Base-by-base conservation (phyloP, 2,113 vertebrate species). In the Azemiops feae region DNA sequence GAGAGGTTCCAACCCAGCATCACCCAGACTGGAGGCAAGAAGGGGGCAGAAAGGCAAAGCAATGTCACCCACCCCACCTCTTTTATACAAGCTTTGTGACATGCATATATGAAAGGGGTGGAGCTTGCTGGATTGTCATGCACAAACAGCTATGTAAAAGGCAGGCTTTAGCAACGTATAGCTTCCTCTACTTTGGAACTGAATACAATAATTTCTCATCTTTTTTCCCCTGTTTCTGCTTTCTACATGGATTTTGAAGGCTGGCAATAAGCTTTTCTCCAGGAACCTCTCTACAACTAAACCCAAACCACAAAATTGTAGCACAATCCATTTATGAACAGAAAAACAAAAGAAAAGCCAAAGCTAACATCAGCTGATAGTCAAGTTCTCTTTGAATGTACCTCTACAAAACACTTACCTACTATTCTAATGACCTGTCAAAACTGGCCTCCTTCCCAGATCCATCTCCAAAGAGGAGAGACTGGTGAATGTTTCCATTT, bases 211-310 rank as follows among this genome's bases (percentile, higher is more conserved):
- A 97, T 97, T 97, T 96, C 96, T 97, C 94, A 89, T 96, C 95
- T 96, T 95, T 97, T 97, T 97, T 7, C 97, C 95, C 89, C 95
- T 96, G 87, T 94, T 96, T 97, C 95, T 97, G 97, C 94, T 97
- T 96, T 97, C 97, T 97, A 97, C 95, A 97, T 96, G 96, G 96
- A 97, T 97, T 22, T 58, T 97, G 97, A 96, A 97, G 96, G 96
- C 94, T 97, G 97, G 96, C 96, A 95, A 93, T 95, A 93, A 93
- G 97, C 97, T 97, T 97, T 96, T 97, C 96, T 96, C 94, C 95
- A 96, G 89, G 95, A 96, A 95, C 96, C 95, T 97, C 97, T 97
- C 45, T 95, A 93, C 93, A 94, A 69, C 93, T 94, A 92, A 89
- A 92, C 95, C 90, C 93, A 93, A 95, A 90, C 94, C 0, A 0